A percentile compares a stretch with the other conserved stretches of the same genome.
Conservation (phyloP, 2,888 invertebrate species). For the Hirtodrosophila trivittata region DNA sequence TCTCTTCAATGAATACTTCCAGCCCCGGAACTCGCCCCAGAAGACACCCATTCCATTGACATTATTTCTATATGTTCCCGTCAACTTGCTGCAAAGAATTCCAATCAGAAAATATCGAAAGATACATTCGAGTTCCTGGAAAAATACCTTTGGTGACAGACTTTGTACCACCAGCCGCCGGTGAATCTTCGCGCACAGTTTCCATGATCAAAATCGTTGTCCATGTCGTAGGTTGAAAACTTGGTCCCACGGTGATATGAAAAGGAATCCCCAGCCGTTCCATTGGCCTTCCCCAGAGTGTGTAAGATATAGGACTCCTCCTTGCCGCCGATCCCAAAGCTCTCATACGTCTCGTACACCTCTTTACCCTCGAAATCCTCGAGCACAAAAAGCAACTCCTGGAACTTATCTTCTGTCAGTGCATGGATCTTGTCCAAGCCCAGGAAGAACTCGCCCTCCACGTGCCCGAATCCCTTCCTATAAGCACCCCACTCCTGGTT, state of each 20-base stretch:
- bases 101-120: slow-evolving; percentile 11
- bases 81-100: no score
- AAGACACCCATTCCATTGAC: no score
- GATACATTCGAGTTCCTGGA: no score
- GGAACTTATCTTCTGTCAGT: neutral
- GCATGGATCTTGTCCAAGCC: neutral
- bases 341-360: neutral
- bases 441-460: neutral
- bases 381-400: neutral
- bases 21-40: no score
- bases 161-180: neutral
- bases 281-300: no score
- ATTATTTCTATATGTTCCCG: no score
- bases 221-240: neutral
- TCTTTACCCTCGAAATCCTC: neutral
- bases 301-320: neutral
- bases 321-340: neutral
- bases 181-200: neutral
- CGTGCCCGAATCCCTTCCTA: neutral
- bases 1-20: no score
- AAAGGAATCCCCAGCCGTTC: no score
- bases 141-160: no score
- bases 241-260: no score
- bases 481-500: neutral
- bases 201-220: neutral